Evolutionary conservation across 2,888 invertebrate genomes (phyloP).

Genomic region (Portevinia maculata): DNA sequence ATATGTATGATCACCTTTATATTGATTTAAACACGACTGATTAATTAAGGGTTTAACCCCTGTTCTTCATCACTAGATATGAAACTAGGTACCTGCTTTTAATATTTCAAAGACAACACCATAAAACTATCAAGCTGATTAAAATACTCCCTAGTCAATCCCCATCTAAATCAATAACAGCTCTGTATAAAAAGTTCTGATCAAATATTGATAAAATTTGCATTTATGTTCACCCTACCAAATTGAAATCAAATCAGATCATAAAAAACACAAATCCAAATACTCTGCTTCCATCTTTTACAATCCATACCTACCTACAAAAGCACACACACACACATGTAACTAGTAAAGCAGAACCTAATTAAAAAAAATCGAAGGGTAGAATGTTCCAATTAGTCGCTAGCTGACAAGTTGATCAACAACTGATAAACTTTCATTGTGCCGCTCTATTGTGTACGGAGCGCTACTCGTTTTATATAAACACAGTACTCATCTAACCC

Average conservation of each 20-base stretch:
- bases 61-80: too few species aligned
- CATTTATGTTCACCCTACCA: not conserved
- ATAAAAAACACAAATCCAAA: conserved; percentile 21
- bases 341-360: conserved; percentile 21
- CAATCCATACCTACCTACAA: not conserved
- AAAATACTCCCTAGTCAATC: too few species aligned
- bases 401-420: conserved; percentile 72
- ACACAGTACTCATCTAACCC: not conserved
- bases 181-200: not conserved
- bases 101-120: too few species aligned
- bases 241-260: conserved; percentile 7
- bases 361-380: conserved; percentile 51
- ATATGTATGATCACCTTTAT: too few species aligned
- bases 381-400: conserved; percentile 72
- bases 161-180: too few species aligned
- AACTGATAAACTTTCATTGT: conserved; percentile 68
- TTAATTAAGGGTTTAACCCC: too few species aligned
- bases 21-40: too few species aligned
- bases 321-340: not conserved
- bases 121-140: too few species aligned
- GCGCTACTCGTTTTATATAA: conserved; percentile 37
- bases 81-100: too few species aligned
- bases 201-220: not conserved
- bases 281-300: conserved; percentile 23
- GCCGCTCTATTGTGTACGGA: conserved; percentile 8